Evolutionary conservation across 2,113 vertebrate genomes (phyloP).

Genomic region (Casuarius casuarius): DNA sequence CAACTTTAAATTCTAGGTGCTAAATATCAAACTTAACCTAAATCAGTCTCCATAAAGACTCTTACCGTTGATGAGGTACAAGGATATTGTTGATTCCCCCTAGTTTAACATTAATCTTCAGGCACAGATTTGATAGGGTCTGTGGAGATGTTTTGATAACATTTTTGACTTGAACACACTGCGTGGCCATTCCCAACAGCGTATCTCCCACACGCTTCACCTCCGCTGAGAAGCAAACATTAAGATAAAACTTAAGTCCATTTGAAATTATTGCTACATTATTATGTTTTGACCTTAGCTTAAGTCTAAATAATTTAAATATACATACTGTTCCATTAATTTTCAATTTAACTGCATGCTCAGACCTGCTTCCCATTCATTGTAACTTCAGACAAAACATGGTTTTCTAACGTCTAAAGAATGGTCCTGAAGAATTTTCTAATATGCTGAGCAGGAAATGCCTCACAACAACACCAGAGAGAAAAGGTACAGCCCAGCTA

Average conservation of each 20-base stretch:
- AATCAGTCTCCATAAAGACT: rapidly evolving
- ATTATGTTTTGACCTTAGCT: background rate
- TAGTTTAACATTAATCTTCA: constrained; percentile 99
- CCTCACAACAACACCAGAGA: rapidly evolving
- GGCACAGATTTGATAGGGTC: constrained; percentile 99
- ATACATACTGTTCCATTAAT: background rate
- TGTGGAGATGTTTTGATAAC: constrained; percentile 99
- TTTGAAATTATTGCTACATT: background rate
- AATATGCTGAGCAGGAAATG: background rate
- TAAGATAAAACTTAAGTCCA: background rate
- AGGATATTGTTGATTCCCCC: constrained; percentile 99
- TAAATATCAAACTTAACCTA: background rate
- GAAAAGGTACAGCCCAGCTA: background rate
- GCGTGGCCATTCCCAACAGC: constrained; percentile 96
- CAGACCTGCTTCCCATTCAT: background rate
- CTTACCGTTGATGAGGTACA: constrained; percentile 97
- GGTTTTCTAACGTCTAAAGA: background rate
- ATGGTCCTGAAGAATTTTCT: background rate
- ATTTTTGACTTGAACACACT: constrained; percentile 99
- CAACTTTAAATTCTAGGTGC: background rate
- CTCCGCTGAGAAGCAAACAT: constrained; percentile 82
- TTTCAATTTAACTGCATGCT: background rate
- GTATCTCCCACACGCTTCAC: constrained; percentile 98
- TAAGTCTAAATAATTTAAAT: background rate
- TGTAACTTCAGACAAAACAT: background rate